A percentile compares a stretch with the other conserved stretches of the same genome.
Conservation (phyloP, 1,140 invertebrate genomes). For the Microplitis demolitor region DNA sequence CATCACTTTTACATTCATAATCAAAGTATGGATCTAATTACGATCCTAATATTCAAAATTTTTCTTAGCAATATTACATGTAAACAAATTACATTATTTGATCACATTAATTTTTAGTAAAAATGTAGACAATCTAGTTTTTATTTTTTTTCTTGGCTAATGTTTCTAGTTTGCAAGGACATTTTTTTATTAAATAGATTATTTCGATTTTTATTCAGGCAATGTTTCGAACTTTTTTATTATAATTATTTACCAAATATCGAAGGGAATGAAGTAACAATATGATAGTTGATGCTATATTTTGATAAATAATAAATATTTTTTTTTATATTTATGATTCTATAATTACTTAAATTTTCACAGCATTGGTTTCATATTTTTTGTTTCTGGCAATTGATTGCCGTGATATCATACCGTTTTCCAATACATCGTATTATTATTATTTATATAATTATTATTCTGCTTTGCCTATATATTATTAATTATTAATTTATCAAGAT, state of each 20-base stretch:
- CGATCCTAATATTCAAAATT: constrained; percentile 5
- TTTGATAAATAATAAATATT: constrained; percentile 29
- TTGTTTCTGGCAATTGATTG: neutral
- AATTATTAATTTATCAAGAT: constrained; percentile 17
- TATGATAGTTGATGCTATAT: constrained; percentile 39
- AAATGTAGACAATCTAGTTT: constrained; percentile 12
- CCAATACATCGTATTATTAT: neutral
- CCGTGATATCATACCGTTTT: neutral
- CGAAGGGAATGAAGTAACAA: constrained; percentile 33
- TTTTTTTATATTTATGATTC: constrained; percentile 1
- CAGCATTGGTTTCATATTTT: constrained; percentile 20
- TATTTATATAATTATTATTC: neutral
- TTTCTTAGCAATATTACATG: constrained; percentile 1
- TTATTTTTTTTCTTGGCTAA: constrained; percentile 1
- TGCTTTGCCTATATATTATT: neutral
- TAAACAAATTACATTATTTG: neutral
- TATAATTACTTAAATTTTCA: constrained; percentile 19
- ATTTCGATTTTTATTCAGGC: neutral
- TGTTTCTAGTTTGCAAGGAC: neutral
- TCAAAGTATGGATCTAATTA: neutral
- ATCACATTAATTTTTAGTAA: constrained; percentile 2
- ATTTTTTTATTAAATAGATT: neutral
- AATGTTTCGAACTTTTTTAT: constrained; percentile 5
- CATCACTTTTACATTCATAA: neutral
- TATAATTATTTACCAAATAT: neutral